These are phyloP conservation scores for Oligia fasciuncula DNA, from an alignment of 2,888 invertebrate species.

Conservation along the genomic window DNA sequence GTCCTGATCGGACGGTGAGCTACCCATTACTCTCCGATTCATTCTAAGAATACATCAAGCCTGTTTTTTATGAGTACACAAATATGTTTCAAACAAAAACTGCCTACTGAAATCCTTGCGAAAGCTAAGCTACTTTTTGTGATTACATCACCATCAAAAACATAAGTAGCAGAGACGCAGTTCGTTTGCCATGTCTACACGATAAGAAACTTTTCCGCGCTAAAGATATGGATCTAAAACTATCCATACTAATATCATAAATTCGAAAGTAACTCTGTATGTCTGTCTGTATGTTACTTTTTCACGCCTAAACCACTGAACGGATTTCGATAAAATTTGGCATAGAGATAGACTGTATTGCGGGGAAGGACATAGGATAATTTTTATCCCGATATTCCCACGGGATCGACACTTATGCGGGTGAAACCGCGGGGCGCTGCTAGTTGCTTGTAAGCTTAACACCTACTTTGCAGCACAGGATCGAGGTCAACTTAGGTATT, in stretches of 20 bases:
- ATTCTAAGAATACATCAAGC: background rate
- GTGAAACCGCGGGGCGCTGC: too few relatives aligned
- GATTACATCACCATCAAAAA: constrained; percentile 44
- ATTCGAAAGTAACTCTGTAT: too few relatives aligned
- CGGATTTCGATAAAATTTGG: too few relatives aligned
- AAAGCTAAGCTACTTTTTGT: constrained; percentile 20
- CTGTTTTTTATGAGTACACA: background rate
- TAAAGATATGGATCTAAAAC: constrained; percentile 27
- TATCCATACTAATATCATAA: background rate
- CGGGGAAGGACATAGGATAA: too few relatives aligned
- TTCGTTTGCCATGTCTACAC: constrained; percentile 22
- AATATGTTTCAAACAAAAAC: constrained; percentile 15
- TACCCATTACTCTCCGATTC: too few relatives aligned
- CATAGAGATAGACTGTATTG: too few relatives aligned
- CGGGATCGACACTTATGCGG: too few relatives aligned
- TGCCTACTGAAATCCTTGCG: background rate
- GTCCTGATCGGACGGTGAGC: too few relatives aligned
- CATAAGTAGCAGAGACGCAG: constrained; percentile 2
- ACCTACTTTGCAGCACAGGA: constrained; percentile 23
- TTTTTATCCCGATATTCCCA: too few relatives aligned
- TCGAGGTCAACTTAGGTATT: constrained; percentile 36
- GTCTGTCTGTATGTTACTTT: too few relatives aligned
- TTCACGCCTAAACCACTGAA: too few relatives aligned
- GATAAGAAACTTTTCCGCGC: constrained; percentile 33
- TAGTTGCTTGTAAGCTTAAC: constrained; percentile 15